Evolutionary conservation across 2,797 vertebrate species (phyloP).

Genomic region (Rallus crepitans): DNA sequence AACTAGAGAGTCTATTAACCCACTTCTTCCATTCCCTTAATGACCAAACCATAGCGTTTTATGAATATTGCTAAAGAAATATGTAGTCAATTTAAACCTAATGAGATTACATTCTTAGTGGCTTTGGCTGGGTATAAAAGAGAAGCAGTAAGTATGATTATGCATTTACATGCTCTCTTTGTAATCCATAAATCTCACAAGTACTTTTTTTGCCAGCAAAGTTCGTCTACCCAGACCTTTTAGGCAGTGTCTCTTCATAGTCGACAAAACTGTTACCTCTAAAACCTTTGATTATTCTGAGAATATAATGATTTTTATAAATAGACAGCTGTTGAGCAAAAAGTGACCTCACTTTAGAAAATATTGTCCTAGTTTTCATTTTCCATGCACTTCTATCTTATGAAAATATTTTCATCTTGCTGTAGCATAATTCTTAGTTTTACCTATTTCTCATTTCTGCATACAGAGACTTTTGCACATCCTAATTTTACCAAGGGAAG

Average conservation of each 20-base stretch:
- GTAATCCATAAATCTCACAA: slow-evolving; percentile 56
- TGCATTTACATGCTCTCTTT: slow-evolving; percentile 27
- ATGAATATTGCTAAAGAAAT: slow-evolving; percentile 39
- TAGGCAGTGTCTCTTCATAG: not conserved
- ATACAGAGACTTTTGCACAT: not conserved
- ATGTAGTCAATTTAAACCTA: slow-evolving; percentile 56
- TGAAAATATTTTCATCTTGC: not conserved
- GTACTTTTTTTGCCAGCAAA: not conserved
- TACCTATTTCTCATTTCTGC: not conserved
- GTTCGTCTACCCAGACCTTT: not conserved
- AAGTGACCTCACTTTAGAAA: not conserved
- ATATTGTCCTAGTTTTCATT: not conserved
- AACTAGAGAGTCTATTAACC: slow-evolving; percentile 30
- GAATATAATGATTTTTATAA: not conserved
- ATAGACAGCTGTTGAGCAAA: not conserved
- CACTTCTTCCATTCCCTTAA: slow-evolving; percentile 15
- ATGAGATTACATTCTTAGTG: slow-evolving; percentile 55
- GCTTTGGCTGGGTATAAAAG: slow-evolving; percentile 30
- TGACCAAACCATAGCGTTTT: slow-evolving; percentile 36
- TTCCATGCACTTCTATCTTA: not conserved
- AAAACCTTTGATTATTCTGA: not conserved
- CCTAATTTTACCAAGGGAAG: not conserved
- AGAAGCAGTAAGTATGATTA: slow-evolving; percentile 16
- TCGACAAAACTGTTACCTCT: not conserved
- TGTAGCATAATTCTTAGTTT: not conserved